Evolutionary conservation across 2,888 invertebrate species (phyloP).

Genomic region (Dicyrtoma fusca): DNA sequence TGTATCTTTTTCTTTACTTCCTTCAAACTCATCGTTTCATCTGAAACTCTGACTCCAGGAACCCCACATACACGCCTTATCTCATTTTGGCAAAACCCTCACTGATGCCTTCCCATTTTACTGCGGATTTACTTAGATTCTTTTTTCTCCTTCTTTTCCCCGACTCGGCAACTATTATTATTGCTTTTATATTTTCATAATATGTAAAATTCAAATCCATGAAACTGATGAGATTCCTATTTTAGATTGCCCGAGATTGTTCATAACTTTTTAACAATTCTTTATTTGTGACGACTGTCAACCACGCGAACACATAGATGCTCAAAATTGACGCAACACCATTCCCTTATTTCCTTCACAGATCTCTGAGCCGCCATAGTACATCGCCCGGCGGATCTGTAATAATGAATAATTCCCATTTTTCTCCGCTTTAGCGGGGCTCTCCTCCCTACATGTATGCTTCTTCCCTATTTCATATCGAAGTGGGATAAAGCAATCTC

Average conservation of each 20-base stretch:
- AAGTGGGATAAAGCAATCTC: too few species aligned
- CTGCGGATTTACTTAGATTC: neutral
- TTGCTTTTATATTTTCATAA: conserved; percentile 25
- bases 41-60: conserved; percentile 11
- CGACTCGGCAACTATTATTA: conserved; percentile 25
- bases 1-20: conserved; percentile 41
- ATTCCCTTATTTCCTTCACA: too few species aligned
- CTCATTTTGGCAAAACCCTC: conserved; percentile 26
- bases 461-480: too few species aligned
- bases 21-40: conserved; percentile 29
- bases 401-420: too few species aligned
- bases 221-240: conserved; percentile 6
- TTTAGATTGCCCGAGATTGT: neutral
- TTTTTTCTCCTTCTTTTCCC: conserved; percentile 14
- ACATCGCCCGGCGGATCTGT: too few species aligned
- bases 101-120: conserved; percentile 4
- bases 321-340: neutral
- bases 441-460: neutral
- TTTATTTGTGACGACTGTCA: too few species aligned
- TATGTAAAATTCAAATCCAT: conserved; percentile 20
- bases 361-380: too few species aligned
- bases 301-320: neutral
- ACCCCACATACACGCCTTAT: conserved; percentile 1
- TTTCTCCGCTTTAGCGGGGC: neutral
- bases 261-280: conserved; percentile 1